Percentiles rank a stretch among this genome's conserved stretches.
Conservation (phyloP, 2,113 vertebrate genomes). For the Forbesichthys agassizii region DNA sequence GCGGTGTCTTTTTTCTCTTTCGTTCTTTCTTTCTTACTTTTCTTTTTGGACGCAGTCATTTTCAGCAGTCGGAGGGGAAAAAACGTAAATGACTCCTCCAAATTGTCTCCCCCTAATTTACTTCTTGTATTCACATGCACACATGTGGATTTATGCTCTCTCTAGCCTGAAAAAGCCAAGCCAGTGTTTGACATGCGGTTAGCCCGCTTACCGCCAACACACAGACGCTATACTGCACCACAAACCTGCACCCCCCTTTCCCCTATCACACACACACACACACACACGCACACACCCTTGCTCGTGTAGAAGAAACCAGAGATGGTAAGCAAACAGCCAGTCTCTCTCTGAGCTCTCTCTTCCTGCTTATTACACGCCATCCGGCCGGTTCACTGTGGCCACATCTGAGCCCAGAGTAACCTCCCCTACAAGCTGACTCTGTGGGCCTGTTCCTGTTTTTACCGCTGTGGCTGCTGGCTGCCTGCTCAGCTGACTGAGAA, state of each 20-base stretch:
- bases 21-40: not conserved
- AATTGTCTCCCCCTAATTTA: not conserved
- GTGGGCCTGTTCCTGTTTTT: conserved; percentile 48
- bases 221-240: not conserved
- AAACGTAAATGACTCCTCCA: conserved; percentile 10
- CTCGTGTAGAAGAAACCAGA: conserved; percentile 15
- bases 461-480: conserved; percentile 35
- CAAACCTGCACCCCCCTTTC: not conserved
- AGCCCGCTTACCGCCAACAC: conserved; percentile 10
- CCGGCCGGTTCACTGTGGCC: conserved; percentile 34
- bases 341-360: not conserved
- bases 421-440: conserved; percentile 27
- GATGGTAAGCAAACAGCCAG: conserved; percentile 9
- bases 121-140: not conserved
- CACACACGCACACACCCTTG: not conserved
- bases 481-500: conserved; percentile 11
- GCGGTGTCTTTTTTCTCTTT: not conserved
- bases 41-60: not conserved
- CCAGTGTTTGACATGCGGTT: conserved; percentile 11
- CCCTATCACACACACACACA: not conserved
- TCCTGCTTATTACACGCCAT: conserved; percentile 14
- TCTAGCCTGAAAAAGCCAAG: not conserved
- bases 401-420: conserved; percentile 38
- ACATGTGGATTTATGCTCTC: not conserved
- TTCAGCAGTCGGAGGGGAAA: not conserved